Base-by-base conservation (phyloP, 2,113 vertebrate species). In the Gallinago undulata region DNA sequence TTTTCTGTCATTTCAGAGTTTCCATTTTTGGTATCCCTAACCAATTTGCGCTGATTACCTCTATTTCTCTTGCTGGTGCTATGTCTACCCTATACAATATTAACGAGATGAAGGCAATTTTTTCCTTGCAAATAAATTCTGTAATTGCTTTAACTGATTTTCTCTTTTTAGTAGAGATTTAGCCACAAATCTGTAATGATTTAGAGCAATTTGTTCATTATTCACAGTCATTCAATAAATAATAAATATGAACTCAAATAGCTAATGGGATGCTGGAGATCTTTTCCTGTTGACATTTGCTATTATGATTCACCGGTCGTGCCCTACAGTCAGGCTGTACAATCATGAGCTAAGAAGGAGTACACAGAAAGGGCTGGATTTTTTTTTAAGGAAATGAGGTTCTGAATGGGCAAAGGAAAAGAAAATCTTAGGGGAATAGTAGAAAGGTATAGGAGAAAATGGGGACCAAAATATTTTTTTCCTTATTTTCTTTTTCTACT, bases 151-250 rank as follows among this genome's bases (percentile, higher is more conserved):
- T 84, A 94, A 87, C 85, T 19, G 31, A 73, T 92, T 87, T 90
- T 41, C 56, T 64, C 47, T 77, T 91, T 93, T 87, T 89, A 89
- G 68, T 73, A 87, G 45, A 56, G 57, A 84, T 74, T 94, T 87
- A 95, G 53, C 64, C 48, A 82, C 76, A 89, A 93, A 86, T 93
- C 50, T 74, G 67, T 51, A 83, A 87, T 73, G 22, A 95, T 95
- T 96, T 96, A 86, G 77, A 93, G 60, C 53, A 92, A 96, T 83
- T 94, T 95, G 53, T 90, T 96, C 92, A 93, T 94, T 96, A 85
- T 84, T 95, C 95, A 96, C 22, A 68, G 83, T 82, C 80, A 89
- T 67, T 94, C 90, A 91, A 88, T 87, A 96, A 95, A 96, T 93
- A 96, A 93, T 17, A 94, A 96, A 90, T 57, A 95, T 84, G 80